Conservation (phyloP, 2,888 invertebrate genomes). For the Drosophila cognata region DNA sequence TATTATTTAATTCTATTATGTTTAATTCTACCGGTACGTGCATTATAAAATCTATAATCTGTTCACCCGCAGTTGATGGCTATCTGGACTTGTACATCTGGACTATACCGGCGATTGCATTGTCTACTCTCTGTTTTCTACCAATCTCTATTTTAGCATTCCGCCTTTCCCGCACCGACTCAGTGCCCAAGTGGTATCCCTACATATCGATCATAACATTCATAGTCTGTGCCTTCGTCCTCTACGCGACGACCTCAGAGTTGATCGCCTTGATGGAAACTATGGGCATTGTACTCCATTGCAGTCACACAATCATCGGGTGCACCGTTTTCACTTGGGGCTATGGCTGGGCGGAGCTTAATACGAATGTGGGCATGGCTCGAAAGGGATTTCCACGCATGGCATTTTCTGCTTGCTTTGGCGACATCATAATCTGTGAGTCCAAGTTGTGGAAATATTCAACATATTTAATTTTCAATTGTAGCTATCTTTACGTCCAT, state of each 20-base stretch:
- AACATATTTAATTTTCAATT: background rate
- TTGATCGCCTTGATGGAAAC: slow-evolving; percentile 35
- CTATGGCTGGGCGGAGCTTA: slow-evolving; percentile 18
- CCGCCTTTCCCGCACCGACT: slow-evolving; percentile 27
- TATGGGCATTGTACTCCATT: slow-evolving; percentile 31
- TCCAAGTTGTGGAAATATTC: background rate
- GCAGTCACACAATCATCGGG: slow-evolving; percentile 45
- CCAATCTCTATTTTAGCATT: slow-evolving; percentile 9
- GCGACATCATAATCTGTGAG: slow-evolving; percentile 35
- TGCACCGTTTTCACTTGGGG: slow-evolving; percentile 53
- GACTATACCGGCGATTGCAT: accelerated
- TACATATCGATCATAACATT: slow-evolving; percentile 10
- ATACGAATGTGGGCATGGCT: slow-evolving; percentile 28
- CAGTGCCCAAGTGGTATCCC: slow-evolving; percentile 33
- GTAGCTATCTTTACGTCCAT: slow-evolving; percentile 30
- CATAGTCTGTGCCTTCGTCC: background rate
- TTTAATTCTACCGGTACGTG: background rate
- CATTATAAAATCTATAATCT: background rate
- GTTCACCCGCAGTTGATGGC: background rate
- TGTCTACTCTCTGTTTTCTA: background rate
- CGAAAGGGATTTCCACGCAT: slow-evolving; percentile 42
- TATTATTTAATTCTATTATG: background rate
- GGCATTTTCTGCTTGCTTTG: slow-evolving; percentile 47
- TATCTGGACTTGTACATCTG: accelerated
- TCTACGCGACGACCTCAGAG: slow-evolving; percentile 28